These are phyloP conservation scores for Holacanthus passer DNA, from an alignment of 2,113 vertebrate genomes.

Conservation along the genomic window DNA sequence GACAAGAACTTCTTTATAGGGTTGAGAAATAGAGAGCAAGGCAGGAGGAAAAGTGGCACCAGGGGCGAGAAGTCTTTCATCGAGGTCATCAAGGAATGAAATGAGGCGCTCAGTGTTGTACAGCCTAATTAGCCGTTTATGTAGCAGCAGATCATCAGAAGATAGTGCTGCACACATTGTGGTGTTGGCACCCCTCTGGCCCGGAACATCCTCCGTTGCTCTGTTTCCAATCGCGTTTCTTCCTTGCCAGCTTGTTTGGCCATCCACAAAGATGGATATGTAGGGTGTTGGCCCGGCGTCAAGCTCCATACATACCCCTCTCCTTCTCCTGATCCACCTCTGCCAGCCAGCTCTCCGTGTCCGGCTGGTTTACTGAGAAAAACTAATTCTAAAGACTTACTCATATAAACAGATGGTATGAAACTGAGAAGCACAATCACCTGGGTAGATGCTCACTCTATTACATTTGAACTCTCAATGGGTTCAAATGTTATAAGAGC, in stretches of 20 bases:
- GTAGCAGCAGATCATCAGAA: not conserved
- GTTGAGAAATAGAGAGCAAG: not conserved
- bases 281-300: not conserved
- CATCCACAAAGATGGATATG: not conserved
- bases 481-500: slow-evolving; percentile 14
- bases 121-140: not conserved
- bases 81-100: not conserved
- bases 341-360: not conserved
- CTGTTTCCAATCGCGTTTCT: not conserved
- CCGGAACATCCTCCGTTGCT: not conserved
- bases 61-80: not conserved
- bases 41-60: not conserved
- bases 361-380: not conserved
- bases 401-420: not conserved
- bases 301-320: not conserved
- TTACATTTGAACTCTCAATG: not conserved
- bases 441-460: not conserved
- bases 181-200: not conserved
- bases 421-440: not conserved
- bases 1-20: not conserved
- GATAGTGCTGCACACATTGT: not conserved
- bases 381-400: not conserved
- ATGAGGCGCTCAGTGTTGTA: not conserved
- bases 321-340: not conserved
- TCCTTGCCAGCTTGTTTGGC: not conserved